A percentile compares a stretch with the other conserved stretches of the same genome.
Evolutionary conservation across 2,797 vertebrate species (phyloP).

Genomic region (Chelon auratus): DNA sequence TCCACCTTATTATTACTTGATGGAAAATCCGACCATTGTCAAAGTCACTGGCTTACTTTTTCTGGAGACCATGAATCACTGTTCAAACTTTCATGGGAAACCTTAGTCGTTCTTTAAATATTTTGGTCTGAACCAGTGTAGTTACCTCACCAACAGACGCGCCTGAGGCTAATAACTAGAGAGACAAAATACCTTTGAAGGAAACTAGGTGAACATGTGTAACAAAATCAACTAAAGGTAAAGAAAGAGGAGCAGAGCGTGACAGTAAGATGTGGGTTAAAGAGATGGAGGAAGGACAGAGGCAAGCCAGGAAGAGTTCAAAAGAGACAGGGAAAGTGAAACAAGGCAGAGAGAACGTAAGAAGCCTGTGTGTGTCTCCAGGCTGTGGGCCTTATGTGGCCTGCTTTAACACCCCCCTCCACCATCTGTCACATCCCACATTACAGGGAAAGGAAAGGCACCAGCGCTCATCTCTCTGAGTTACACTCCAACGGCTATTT

Average conservation of each 20-base stretch:
- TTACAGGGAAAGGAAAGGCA: conserved; percentile 49
- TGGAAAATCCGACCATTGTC: neutral
- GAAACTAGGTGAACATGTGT: neutral
- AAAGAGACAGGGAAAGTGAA: conserved; percentile 40
- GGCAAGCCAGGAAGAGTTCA: conserved; percentile 24
- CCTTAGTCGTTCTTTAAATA: neutral
- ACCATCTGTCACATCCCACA: conserved; percentile 80
- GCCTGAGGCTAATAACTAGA: neutral
- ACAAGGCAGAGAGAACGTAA: conserved; percentile 37
- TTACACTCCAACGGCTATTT: conserved; percentile 56
- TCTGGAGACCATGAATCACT: neutral
- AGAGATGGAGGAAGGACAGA: conserved; percentile 19
- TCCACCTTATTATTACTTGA: too few relatives aligned
- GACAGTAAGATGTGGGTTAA: conserved; percentile 31
- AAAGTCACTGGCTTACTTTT: neutral
- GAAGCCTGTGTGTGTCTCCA: conserved; percentile 64
- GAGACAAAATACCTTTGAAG: neutral
- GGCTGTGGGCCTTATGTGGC: conserved; percentile 70
- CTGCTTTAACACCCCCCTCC: conserved; percentile 69
- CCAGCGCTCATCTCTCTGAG: conserved; percentile 41
- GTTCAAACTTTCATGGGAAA: neutral
- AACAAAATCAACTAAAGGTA: conserved; percentile 10
- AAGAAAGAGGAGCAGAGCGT: conserved; percentile 17
- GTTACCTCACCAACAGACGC: neutral
- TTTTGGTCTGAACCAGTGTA: neutral